Evolutionary conservation across 2,113 vertebrate genomes (phyloP).

Genomic region (Sakesphorus luctuosus): DNA sequence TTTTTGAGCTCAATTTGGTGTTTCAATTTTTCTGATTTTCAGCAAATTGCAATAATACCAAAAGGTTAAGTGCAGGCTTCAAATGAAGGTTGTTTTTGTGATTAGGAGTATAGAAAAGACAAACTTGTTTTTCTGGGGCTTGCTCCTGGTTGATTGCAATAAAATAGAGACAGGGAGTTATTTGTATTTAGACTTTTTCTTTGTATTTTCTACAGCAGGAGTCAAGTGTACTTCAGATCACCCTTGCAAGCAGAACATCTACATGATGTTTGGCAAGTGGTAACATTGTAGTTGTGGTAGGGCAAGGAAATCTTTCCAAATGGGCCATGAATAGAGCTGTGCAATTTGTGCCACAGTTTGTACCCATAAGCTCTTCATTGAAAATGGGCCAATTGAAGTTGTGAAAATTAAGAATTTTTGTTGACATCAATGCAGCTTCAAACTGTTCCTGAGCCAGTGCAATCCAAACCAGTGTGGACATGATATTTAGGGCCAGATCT

Average conservation of each 20-base stretch:
- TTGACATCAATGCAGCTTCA: not conserved
- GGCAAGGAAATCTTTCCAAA: not conserved
- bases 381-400: not conserved
- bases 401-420: not conserved
- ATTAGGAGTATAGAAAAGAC: not conserved
- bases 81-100: not conserved
- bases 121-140: not conserved
- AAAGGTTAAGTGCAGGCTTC: constrained; percentile 31
- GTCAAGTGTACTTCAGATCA: not conserved
- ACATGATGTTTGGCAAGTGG: not conserved
- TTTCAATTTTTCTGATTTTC: not conserved
- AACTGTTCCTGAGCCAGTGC: not conserved
- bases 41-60: not conserved
- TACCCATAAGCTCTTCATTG: not conserved
- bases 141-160: not conserved
- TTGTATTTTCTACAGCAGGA: not conserved
- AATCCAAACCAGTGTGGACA: not conserved
- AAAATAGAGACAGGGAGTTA: not conserved
- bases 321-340: not conserved
- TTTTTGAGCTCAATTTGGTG: not conserved
- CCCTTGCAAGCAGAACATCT: not conserved
- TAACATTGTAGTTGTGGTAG: not conserved
- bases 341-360: not conserved
- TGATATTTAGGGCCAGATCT: not conserved
- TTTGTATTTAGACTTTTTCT: not conserved